Conservation (phyloP, 2,113 vertebrate genomes). For the Tursiops truncatus region DNA sequence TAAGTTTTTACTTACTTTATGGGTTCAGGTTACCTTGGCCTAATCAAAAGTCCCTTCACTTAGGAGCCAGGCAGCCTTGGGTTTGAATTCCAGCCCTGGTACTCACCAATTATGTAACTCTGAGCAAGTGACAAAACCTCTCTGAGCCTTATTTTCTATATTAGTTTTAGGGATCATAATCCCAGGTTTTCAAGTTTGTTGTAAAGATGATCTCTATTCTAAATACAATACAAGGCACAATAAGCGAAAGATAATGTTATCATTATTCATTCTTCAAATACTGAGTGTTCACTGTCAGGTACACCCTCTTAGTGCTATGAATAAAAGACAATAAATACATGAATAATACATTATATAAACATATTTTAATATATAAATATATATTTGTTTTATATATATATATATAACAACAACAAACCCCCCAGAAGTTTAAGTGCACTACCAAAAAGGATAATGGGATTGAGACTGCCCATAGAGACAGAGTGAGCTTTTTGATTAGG, state of each 20-base stretch:
- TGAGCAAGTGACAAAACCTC: background rate
- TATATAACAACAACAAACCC: background rate
- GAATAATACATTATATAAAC: background rate
- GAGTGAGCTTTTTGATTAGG: background rate
- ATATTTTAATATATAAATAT: background rate
- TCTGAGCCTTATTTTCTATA: background rate
- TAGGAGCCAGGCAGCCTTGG: background rate
- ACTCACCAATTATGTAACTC: background rate
- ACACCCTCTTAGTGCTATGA: background rate
- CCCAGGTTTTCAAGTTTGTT: background rate
- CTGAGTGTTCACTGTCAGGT: background rate
- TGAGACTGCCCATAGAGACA: background rate
- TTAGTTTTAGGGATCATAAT: background rate
- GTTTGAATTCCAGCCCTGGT: slow-evolving; percentile 4
- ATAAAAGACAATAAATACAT: background rate
- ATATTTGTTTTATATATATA: background rate
- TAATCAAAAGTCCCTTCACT: background rate
- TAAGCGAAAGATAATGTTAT: background rate
- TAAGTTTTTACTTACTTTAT: slow-evolving; percentile 8
- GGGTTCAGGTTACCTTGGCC: background rate
- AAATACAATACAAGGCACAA: background rate
- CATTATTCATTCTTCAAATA: background rate
- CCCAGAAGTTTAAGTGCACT: background rate
- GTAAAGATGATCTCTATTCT: background rate
- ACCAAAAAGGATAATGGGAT: background rate